Conservation (phyloP, 2,888 invertebrate species). For the Mallateleia sp. region DNA sequence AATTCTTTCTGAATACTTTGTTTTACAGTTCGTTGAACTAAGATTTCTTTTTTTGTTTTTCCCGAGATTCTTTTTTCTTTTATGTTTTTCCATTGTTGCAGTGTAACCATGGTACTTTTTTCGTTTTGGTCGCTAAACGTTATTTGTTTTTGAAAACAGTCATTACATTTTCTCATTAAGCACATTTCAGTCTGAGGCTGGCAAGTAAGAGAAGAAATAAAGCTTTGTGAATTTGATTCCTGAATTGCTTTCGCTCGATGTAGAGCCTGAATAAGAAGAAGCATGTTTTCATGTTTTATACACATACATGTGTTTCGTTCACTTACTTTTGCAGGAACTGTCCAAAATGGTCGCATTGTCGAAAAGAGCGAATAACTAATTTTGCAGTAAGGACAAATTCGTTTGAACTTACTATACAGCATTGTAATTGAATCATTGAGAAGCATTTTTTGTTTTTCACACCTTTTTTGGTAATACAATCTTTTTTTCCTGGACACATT, state of each 20-base stretch:
- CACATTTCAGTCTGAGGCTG: not conserved
- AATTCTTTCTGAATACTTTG: not conserved
- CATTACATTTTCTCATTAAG: not conserved
- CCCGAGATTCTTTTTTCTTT: constrained; percentile 9
- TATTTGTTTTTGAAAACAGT: constrained; percentile 19
- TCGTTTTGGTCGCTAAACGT: constrained; percentile 26
- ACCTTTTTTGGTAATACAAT: constrained; percentile 25
- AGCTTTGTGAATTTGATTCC: too few species aligned
- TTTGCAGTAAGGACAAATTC: constrained; percentile 7
- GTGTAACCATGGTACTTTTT: not conserved
- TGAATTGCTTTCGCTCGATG: too few species aligned
- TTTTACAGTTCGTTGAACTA: constrained; percentile 46
- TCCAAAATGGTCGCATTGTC: constrained; percentile 52
- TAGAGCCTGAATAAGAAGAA: constrained; percentile 23
- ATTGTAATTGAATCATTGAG: constrained; percentile 38
- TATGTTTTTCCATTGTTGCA: constrained; percentile 8
- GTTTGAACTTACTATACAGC: constrained; percentile 20
- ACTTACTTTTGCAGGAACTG: constrained; percentile 32
- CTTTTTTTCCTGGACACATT: constrained; percentile 47
- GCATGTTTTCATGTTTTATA: constrained; percentile 59
- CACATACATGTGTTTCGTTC: constrained; percentile 46
- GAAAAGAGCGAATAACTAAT: constrained; percentile 44
- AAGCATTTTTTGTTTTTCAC: constrained; percentile 51
- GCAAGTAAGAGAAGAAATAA: constrained; percentile 15
- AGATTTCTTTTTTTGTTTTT: constrained; percentile 36